These are phyloP conservation scores for Tetragonula clypearis DNA, from an alignment of 1,140 invertebrate genomes.

Conservation along the genomic window DNA sequence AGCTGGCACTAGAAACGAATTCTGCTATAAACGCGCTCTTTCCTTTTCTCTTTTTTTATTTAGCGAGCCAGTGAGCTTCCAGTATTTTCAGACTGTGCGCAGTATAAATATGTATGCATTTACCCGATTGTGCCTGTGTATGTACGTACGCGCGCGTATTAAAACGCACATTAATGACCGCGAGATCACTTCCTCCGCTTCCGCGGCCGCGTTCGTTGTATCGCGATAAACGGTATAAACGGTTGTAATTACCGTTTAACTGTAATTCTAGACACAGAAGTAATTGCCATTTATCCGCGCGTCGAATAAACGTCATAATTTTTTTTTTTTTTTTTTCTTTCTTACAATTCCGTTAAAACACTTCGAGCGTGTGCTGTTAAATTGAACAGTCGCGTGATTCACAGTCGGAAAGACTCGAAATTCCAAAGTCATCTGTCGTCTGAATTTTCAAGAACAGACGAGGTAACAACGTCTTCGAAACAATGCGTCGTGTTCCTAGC, in stretches of 20 bases:
- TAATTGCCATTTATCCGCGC: constrained; percentile 22
- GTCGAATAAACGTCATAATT: neutral
- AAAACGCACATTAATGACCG: neutral
- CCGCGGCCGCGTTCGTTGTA: neutral
- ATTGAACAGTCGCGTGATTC: neutral
- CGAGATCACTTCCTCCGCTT: constrained; percentile 9
- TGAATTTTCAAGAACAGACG: neutral
- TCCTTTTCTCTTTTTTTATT: neutral
- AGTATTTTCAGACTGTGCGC: neutral
- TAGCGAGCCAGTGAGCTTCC: neutral
- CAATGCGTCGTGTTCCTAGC: no score
- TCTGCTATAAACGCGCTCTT: neutral
- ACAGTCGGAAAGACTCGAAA: neutral
- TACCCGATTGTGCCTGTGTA: neutral
- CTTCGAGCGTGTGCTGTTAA: neutral
- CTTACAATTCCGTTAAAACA: constrained; percentile 9
- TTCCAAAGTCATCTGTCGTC: no score
- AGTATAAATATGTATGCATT: constrained; percentile 39
- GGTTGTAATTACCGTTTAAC: constrained; percentile 31
- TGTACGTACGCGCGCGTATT: neutral
- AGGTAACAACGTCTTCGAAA: neutral
- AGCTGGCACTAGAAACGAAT: neutral
- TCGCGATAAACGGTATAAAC: constrained; percentile 8
- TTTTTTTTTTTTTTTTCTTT: neutral
- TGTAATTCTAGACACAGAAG: neutral